A percentile compares a stretch with the other conserved stretches of the same genome.
These are phyloP conservation scores for Mastigias papua DNA, from an alignment of 30 jellyfish, hydroid and myxozoan genomes.

Conservation along the genomic window DNA sequence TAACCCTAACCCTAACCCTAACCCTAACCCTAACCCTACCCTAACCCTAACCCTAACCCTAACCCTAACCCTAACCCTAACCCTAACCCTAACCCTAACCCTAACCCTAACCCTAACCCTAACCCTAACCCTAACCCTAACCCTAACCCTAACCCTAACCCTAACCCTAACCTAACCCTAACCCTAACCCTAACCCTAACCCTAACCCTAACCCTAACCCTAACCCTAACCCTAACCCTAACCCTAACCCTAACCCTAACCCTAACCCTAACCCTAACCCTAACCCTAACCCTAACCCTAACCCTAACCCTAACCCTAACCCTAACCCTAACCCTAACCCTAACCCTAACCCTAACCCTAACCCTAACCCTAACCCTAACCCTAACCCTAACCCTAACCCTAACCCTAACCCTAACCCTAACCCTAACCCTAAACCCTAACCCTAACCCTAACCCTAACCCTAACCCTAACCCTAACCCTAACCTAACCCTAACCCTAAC, in stretches of 20 bases:
- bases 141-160: slow-evolving; percentile 34
- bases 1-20: slow-evolving; percentile 30
- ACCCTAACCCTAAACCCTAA: neutral
- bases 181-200: slow-evolving; percentile 32
- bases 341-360: neutral
- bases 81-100: slow-evolving; percentile 1
- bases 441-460: neutral
- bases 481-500: neutral
- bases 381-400: slow-evolving; percentile 1
- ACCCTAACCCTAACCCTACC: slow-evolving; percentile 30
- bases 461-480: too few relatives aligned
- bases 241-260: neutral
- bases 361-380: neutral
- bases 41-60: too few relatives aligned
- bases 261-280: slow-evolving; percentile 1
- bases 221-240: neutral
- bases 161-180: too few relatives aligned
- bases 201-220: slow-evolving; percentile 7
- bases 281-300: neutral
- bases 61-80: neutral
- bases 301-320: neutral
- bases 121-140: slow-evolving; percentile 2
- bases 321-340: slow-evolving; percentile 1
- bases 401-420: neutral
- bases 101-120: slow-evolving; percentile 1